A percentile compares a stretch with the other conserved stretches of the same genome.
Evolutionary conservation across 2,888 invertebrate genomes (phyloP).

Genomic region (Melikaiella ostensackeni): DNA sequence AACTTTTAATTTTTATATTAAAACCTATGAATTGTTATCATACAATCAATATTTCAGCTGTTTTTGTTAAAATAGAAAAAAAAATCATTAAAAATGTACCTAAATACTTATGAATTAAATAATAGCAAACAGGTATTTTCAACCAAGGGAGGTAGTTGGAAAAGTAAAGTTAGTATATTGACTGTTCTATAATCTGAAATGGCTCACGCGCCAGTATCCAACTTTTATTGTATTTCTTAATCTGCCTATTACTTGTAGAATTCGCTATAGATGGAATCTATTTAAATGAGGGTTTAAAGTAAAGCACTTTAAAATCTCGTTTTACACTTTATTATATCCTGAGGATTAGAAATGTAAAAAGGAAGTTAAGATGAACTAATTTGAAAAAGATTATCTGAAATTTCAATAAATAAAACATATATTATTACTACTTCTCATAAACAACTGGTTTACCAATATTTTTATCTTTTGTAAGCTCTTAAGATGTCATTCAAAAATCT

Average conservation of each 20-base stretch:
- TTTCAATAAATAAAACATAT: too few species aligned
- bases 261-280: slow-evolving; percentile 7
- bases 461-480: too few species aligned
- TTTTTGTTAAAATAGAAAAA: too few species aligned
- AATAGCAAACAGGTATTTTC: not conserved
- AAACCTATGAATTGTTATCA: too few species aligned
- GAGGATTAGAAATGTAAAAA: not conserved
- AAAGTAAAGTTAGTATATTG: not conserved
- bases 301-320: slow-evolving; percentile 9
- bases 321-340: not conserved
- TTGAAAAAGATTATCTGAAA: not conserved
- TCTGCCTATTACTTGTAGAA: too few species aligned
- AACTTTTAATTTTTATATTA: too few species aligned
- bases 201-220: not conserved
- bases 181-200: not conserved
- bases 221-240: slow-evolving; percentile 3
- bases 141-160: not conserved
- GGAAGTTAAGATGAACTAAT: not conserved
- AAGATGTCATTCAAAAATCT: too few species aligned
- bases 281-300: slow-evolving; percentile 8
- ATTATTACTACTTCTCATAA: too few species aligned
- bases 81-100: not conserved
- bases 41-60: too few species aligned
- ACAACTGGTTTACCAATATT: too few species aligned
- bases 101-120: not conserved